These are phyloP conservation scores for Gasterosteus nipponicus DNA, from an alignment of 2,113 vertebrate genomes.

Conservation along the genomic window DNA sequence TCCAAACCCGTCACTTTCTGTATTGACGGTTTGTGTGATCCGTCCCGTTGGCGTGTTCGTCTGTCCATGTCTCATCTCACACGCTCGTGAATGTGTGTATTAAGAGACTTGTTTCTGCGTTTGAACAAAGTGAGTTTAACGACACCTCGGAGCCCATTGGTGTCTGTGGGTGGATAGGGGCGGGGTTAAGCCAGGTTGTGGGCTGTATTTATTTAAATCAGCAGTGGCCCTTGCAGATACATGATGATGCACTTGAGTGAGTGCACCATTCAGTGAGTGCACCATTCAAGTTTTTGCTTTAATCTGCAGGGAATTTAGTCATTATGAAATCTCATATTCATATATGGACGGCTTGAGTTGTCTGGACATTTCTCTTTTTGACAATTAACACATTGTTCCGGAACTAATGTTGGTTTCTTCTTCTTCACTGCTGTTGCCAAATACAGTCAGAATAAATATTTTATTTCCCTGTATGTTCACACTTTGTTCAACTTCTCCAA, in stretches of 20 bases:
- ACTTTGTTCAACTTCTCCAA: not conserved
- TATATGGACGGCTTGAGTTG: constrained; percentile 33
- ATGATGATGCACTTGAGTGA: no score
- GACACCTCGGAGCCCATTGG: no score
- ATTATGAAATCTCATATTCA: constrained; percentile 52
- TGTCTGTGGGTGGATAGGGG: no score
- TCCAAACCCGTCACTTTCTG: not conserved
- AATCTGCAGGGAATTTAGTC: not conserved
- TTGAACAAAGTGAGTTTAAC: no score
- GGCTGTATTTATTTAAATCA: no score
- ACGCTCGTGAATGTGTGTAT: not conserved
- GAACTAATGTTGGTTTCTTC: constrained; percentile 16
- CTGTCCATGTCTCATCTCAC: not conserved
- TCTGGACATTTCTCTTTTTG: constrained; percentile 28
- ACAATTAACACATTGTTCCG: constrained; percentile 34
- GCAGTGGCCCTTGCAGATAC: no score
- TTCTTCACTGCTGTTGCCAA: constrained; percentile 13
- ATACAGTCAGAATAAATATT: not conserved
- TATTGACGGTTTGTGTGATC: constrained; percentile 13
- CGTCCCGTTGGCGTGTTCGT: not conserved
- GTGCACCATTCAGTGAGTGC: not conserved
- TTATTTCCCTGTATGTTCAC: not conserved
- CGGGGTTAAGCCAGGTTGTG: no score
- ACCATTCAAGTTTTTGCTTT: not conserved
- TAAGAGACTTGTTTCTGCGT: no score